phyloP scores from a whole-genome alignment of 2,113 vertebrate species.

The Heliornis fulica region DNA sequence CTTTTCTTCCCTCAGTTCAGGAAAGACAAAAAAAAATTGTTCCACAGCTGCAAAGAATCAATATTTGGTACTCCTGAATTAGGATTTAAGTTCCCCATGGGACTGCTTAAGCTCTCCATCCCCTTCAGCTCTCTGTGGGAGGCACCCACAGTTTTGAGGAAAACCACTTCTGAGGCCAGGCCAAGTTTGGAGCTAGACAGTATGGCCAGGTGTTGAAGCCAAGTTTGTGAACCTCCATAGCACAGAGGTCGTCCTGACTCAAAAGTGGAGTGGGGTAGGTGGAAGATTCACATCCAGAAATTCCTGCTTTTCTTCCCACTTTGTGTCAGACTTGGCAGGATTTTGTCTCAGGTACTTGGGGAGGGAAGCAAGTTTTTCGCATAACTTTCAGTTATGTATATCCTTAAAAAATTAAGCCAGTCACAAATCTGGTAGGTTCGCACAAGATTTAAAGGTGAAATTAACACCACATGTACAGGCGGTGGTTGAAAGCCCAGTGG shows the following conservation, averaged over 20 bases:
- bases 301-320: background rate
- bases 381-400: background rate
- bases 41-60: conserved; percentile 51
- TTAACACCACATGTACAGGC: background rate
- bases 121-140: conserved; percentile 46
- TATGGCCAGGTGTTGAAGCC: background rate
- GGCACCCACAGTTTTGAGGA: conserved; percentile 16
- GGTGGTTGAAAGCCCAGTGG: background rate
- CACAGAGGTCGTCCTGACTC: background rate
- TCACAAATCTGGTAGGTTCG: background rate
- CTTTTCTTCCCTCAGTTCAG: conserved; percentile 29
- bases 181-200: background rate
- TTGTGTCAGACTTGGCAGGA: background rate
- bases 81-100: conserved; percentile 50
- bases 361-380: background rate
- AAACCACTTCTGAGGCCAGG: conserved; percentile 6
- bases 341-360: background rate
- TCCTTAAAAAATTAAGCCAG: background rate
- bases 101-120: conserved; percentile 30
- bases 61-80: conserved; percentile 47
- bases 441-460: conserved; percentile 9
- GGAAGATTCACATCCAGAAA: background rate
- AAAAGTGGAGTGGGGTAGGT: background rate
- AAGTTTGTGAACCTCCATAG: conserved; percentile 25
- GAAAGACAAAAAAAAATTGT: background rate